A percentile compares a stretch with the other conserved stretches of the same genome.
Evolutionary conservation across 2,888 invertebrate genomes (phyloP).

Genomic region (Nemurella pictetii): DNA sequence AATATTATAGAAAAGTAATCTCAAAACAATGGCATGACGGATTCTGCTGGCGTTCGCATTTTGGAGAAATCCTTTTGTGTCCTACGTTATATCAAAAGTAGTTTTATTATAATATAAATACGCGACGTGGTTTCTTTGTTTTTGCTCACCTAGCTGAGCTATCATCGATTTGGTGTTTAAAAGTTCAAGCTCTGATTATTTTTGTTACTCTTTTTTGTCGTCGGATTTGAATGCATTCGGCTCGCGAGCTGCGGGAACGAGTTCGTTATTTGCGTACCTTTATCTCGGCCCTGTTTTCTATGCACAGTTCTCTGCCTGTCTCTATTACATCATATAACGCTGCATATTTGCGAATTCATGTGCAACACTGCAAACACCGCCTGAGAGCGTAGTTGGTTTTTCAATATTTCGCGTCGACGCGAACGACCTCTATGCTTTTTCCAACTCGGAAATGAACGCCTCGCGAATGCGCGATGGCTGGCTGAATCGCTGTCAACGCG

Average conservation of each 20-base stretch:
- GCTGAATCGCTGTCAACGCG: background rate
- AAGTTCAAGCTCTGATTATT: background rate
- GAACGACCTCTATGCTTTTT: background rate
- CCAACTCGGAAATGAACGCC: background rate
- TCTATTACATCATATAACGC: too few relatives aligned
- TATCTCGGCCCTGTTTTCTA: background rate
- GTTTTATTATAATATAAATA: background rate
- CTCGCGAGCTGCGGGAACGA: background rate
- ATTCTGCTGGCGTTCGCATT: background rate
- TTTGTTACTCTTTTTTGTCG: background rate
- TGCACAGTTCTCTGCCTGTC: too few relatives aligned
- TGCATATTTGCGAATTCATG: too few relatives aligned
- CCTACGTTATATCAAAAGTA: background rate
- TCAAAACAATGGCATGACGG: background rate
- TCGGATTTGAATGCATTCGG: background rate
- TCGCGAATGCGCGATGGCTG: background rate
- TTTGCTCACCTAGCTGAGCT: background rate
- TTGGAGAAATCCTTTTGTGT: background rate
- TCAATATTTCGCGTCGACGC: background rate
- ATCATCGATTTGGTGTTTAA: background rate
- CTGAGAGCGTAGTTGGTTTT: background rate
- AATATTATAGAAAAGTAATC: background rate
- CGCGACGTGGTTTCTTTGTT: background rate
- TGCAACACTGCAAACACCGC: too few relatives aligned
- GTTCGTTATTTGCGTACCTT: background rate